Evolutionary conservation across 2,113 vertebrate genomes (phyloP), one percentile per base, ranked within the genome.

Genomic region (Setophaga petechia): DNA sequence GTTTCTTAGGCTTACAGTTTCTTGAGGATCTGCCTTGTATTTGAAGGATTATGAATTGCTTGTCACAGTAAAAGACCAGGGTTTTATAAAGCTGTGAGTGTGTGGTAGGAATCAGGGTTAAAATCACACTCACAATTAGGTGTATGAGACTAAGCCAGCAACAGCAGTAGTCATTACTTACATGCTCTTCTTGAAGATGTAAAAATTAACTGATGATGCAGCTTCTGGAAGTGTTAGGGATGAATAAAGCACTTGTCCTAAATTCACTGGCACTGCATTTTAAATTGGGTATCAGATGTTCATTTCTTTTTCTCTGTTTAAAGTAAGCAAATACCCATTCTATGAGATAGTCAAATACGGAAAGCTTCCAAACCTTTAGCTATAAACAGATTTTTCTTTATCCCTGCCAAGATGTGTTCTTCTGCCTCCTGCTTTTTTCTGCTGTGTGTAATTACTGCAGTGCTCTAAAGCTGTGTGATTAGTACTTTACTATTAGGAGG

Each of bases 241-340:
- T 86, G 82, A 88, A 80, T 81, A 44, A 85, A 93, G 21, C 47
- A 37, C n/a, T 55, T 88, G n/a, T 41, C 61, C 33, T 63, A 39
- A 88, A 54, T 86, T 92, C 18, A 89, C 73, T 13, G 10, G 82
- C 18, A 20, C 69, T 84, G 52, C 31, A 35, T 92, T 92, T 84
- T 76, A 92, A 91, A 79, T n/a, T 63, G 23, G 39, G 27, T 74
- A 81, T 94, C 79, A 67, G 47, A 68, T 75, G 73, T 68, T 92
- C 0, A 20, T 94, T 92, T 86, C 44, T 89, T 94, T 96, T 89
- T 43, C 30, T 87, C 61, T 84, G 18, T 89, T 93, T 68, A 81
- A 94, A 84, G 28, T 90, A 88, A 86, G 52, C 72, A 93, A 90
- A 75, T 90, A 63, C 33, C n/a, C 39, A 1, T 92, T 84, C 58